Base-by-base conservation (phyloP, 1,140 invertebrate genomes). In the Caenorhabditis elegans region DNA sequence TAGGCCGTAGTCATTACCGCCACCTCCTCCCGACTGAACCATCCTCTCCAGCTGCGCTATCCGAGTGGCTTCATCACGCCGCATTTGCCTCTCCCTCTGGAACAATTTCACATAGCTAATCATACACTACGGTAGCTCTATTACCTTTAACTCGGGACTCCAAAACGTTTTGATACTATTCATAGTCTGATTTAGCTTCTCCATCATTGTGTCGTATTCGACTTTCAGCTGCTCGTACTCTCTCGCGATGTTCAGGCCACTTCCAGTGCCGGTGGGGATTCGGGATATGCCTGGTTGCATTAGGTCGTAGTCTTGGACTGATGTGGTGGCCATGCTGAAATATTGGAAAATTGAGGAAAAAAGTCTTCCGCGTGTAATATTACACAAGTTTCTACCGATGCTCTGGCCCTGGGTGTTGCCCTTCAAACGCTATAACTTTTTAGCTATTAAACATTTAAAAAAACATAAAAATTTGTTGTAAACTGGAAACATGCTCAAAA, bases 161-260 rank as follows among this genome's bases (percentile, higher is more conserved):
- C 97, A 99, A 91, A 99, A 98, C 13, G 96, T 98, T 91, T 99
- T 99, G 90, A 99, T 98, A 91, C 95, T 96, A 91, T 98, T 96
- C 96, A 98, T 98, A 87, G 95, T 96, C 88, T 96, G 98, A 88
- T 95, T 96, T 83, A 99, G 92, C 91, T 98, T 98, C 91, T 98
- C 96, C 91, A 98, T 98, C 80, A 96, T 97, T 84, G 96, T 92
- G 91, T 98, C 96, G 85, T 98, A 92, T 89, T 98, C 97, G 89
- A 96, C 95, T 91, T 98, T 97, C 49, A 98, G 92, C 90, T 95
- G 95, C n/a, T 94, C 94, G 88, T 98, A 93, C 91, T 98, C 96
- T 17, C 51, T 26, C 1, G 51, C 47, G 13, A 39, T 8, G 55
- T 49, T 26, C 19, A 34, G 6, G 6, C 6, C 31, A 17, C 51